These are phyloP conservation scores for Nasonia longicornis DNA, from an alignment of 1,140 invertebrate species.

Conservation along the genomic window DNA sequence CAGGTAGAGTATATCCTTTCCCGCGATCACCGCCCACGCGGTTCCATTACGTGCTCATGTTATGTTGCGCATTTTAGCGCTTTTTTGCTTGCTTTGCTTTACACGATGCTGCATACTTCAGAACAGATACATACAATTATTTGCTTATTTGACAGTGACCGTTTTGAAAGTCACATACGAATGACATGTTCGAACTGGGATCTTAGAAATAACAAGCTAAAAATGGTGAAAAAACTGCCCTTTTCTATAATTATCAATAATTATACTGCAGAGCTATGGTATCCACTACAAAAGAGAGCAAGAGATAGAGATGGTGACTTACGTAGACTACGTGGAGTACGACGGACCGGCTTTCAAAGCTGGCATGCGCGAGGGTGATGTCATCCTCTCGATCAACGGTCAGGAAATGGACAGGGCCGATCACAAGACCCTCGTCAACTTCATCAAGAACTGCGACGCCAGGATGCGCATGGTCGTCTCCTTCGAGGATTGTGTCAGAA, in stretches of 20 bases:
- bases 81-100: not conserved
- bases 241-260: not conserved
- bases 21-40: not conserved
- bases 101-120: not conserved
- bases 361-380: conserved; percentile 94
- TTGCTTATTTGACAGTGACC: no score
- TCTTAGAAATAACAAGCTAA: no score
- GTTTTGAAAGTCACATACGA: no score
- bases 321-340: conserved; percentile 95
- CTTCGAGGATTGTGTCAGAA: conserved; percentile 94
- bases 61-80: not conserved
- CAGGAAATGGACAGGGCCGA: conserved; percentile 91
- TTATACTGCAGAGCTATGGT: conserved; percentile 84
- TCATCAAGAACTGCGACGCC: conserved; percentile 90
- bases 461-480: conserved; percentile 94
- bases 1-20: conserved; percentile 69
- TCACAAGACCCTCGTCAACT: conserved; percentile 90
- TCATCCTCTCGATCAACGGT: conserved; percentile 95
- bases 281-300: conserved; percentile 93
- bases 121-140: no score
- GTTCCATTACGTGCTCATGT: conserved; percentile 25
- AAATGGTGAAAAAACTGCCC: not conserved
- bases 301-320: conserved; percentile 93
- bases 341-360: conserved; percentile 90
- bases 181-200: no score